Conservation (phyloP, 2,888 invertebrate genomes). For the Trachelus stipa region DNA sequence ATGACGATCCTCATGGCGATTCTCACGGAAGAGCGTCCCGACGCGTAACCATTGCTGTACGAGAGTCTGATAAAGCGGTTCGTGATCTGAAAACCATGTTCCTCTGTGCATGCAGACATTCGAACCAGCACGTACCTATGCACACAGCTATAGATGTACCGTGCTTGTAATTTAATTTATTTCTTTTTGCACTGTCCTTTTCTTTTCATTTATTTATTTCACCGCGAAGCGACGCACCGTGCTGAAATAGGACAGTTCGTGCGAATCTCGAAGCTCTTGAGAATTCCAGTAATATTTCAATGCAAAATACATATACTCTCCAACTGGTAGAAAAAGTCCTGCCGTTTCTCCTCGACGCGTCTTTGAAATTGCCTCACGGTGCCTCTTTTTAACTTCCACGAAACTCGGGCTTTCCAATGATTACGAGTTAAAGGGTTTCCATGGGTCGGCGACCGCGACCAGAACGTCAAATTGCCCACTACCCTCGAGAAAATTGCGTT, state of each 20-base stretch:
- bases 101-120: not conserved
- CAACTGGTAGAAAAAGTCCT: not conserved
- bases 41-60: not conserved
- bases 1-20: not conserved
- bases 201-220: not conserved
- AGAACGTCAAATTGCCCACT: constrained; percentile 36
- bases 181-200: not conserved
- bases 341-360: not conserved
- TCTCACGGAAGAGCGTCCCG: not conserved
- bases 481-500: constrained; percentile 41
- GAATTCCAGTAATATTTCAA: not conserved
- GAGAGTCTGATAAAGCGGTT: not conserved
- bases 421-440: not conserved
- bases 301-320: not conserved
- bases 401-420: not conserved
- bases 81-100: not conserved
- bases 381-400: not conserved
- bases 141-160: not conserved
- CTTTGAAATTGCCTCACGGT: no score
- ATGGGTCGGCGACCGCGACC: not conserved
- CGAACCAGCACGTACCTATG: not conserved
- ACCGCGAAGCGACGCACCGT: not conserved
- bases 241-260: not conserved
- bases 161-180: not conserved
- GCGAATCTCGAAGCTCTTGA: not conserved